phyloP scores from a whole-genome alignment of 2,113 vertebrate species.

The Myodes glareolus region DNA sequence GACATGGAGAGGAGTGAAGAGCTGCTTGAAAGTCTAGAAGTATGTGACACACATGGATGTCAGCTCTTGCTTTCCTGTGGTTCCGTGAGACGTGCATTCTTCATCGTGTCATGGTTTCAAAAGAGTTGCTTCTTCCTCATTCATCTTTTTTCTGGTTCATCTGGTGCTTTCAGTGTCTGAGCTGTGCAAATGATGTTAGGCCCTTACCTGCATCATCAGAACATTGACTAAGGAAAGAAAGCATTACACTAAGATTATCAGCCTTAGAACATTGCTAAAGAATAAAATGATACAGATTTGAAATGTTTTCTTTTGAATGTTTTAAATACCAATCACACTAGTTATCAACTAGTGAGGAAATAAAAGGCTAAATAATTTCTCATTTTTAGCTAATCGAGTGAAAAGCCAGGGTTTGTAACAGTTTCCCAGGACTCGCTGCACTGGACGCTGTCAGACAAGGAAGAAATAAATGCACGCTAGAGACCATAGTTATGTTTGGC shows the following conservation, averaged over 20 bases:
- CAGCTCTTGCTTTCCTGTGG: constrained; percentile 55
- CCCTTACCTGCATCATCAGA: constrained; percentile 17
- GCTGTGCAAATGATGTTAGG: not conserved
- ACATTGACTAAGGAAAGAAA: constrained; percentile 4
- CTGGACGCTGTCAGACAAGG: not conserved
- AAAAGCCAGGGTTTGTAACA: not conserved
- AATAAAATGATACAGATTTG: not conserved
- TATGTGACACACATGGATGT: constrained; percentile 58
- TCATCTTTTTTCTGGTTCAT: constrained; percentile 46
- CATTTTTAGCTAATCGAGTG: not conserved
- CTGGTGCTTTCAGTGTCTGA: constrained; percentile 38
- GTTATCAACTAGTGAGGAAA: not conserved
- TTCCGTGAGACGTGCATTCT: not conserved
- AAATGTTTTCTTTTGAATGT: constrained; percentile 40
- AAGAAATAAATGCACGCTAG: not conserved
- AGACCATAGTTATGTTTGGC: not conserved
- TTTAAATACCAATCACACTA: constrained; percentile 40
- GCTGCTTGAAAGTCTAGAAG: constrained; percentile 19
- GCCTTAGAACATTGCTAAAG: not conserved
- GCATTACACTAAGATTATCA: not conserved
- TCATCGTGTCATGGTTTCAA: constrained; percentile 46
- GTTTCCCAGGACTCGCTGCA: not conserved
- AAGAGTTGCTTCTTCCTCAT: constrained; percentile 20
- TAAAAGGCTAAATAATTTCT: constrained; percentile 8
- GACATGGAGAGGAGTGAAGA: not conserved